These are phyloP conservation scores for Barbus barbus DNA, from an alignment of 2,113 vertebrate species.

Conservation along the genomic window DNA sequence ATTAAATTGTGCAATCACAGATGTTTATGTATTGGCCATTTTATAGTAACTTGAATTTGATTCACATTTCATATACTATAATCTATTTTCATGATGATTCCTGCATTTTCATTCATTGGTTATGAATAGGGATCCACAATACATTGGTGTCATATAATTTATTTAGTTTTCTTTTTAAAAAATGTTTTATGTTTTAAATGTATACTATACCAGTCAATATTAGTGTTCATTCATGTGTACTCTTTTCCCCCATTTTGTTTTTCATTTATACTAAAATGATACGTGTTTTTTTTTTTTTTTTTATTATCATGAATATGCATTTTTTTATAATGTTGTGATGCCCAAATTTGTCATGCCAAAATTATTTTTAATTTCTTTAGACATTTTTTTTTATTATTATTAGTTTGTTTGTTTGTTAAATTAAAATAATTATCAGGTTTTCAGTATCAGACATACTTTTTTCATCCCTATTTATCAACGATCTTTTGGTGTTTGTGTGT, in stretches of 20 bases:
- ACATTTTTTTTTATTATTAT: not conserved
- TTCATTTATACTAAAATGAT: too few relatives aligned
- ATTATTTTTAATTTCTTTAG: not conserved
- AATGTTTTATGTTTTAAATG: too few relatives aligned
- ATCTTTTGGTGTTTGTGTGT: too few relatives aligned
- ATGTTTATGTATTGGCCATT: not conserved
- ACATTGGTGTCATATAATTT: not conserved
- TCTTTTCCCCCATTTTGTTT: too few relatives aligned
- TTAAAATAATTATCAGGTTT: not conserved
- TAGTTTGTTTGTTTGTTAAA: not conserved
- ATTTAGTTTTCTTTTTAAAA: not conserved
- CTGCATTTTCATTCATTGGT: not conserved
- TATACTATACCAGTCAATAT: too few relatives aligned
- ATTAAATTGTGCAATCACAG: not conserved
- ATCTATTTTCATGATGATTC: not conserved
- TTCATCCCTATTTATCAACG: too few relatives aligned
- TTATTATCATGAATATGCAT: not conserved
- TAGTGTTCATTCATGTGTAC: too few relatives aligned
- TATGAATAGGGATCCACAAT: not conserved
- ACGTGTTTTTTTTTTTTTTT: too few relatives aligned
- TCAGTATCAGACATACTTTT: not conserved
- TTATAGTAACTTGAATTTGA: not conserved
- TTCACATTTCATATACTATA: not conserved
- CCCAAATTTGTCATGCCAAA: too few relatives aligned
- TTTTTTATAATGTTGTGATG: not conserved